phyloP scores from a whole-genome alignment of 2,113 vertebrate species.

The Burhinus bistriatus region DNA sequence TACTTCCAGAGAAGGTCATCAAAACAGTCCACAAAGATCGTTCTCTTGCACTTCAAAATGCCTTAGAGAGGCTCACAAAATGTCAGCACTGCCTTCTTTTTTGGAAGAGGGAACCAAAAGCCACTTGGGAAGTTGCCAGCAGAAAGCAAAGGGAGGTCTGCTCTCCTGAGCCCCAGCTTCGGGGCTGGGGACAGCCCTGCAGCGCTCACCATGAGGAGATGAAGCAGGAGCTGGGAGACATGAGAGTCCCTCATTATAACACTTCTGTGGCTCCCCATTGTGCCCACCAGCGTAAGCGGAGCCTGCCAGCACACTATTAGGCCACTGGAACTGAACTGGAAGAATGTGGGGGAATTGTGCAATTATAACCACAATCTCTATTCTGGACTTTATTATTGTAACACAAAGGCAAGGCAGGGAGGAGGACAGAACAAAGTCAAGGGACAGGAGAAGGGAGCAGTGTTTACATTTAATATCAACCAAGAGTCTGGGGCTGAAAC shows the following conservation, averaged over 20 bases:
- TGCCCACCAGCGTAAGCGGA: not conserved
- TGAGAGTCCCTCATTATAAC: not conserved
- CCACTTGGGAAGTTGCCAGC: not conserved
- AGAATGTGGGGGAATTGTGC: not conserved
- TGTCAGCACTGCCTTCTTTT: not conserved
- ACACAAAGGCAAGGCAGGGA: not conserved
- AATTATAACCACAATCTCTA: not conserved
- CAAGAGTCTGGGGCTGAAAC: not conserved
- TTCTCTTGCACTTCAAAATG: not conserved
- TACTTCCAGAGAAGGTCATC: not conserved
- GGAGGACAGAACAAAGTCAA: not conserved
- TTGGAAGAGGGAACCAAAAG: not conserved
- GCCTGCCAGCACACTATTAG: conserved; percentile 15
- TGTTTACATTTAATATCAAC: not conserved
- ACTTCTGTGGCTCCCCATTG: not conserved
- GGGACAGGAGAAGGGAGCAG: not conserved
- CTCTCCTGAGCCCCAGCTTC: not conserved
- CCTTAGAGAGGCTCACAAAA: not conserved
- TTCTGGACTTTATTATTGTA: not conserved
- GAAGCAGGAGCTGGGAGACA: not conserved
- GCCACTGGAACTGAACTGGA: conserved; percentile 55
- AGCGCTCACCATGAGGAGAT: not conserved
- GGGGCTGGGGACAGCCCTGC: not conserved
- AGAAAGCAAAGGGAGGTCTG: not conserved
- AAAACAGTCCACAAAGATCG: not conserved